phyloP scores from a whole-genome alignment of 1,140 invertebrate species.

The Portunus trituberculatus region DNA sequence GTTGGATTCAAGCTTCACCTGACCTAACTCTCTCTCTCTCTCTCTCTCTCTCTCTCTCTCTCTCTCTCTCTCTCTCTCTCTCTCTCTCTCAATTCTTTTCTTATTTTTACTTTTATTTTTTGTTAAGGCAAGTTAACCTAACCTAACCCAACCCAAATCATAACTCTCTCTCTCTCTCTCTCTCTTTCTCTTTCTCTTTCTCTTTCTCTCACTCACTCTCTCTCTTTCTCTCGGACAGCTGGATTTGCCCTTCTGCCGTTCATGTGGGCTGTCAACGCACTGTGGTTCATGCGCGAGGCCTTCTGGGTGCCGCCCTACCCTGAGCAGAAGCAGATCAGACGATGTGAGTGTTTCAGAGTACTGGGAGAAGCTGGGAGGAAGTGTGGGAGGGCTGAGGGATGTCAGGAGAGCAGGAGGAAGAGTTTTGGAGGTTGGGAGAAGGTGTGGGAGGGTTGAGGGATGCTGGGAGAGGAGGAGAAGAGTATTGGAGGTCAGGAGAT shows the following conservation, averaged over 20 bases:
- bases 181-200: neutral
- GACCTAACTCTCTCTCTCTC: neutral
- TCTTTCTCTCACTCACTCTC: neutral
- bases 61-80: neutral
- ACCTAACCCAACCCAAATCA: no score
- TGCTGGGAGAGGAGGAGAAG: no score
- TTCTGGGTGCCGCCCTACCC: constrained; percentile 64
- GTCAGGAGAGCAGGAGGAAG: no score
- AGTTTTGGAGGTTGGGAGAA: no score
- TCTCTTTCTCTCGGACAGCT: constrained; percentile 24
- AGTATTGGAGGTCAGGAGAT: no score
- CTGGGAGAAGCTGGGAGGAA: no score
- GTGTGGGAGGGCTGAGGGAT: no score
- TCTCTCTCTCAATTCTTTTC: no score
- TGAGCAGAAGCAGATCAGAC: constrained; percentile 66
- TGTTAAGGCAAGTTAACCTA: no score
- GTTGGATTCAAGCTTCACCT: no score
- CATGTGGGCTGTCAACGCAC: constrained; percentile 64
- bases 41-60: neutral
- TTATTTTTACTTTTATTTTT: no score
- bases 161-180: neutral
- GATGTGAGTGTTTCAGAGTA: constrained; percentile 59
- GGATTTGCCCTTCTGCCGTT: constrained; percentile 56
- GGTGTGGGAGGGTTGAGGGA: no score
- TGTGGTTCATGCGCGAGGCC: constrained; percentile 67